Conservation (phyloP, 2,113 vertebrate species). For the Strix aluco region DNA sequence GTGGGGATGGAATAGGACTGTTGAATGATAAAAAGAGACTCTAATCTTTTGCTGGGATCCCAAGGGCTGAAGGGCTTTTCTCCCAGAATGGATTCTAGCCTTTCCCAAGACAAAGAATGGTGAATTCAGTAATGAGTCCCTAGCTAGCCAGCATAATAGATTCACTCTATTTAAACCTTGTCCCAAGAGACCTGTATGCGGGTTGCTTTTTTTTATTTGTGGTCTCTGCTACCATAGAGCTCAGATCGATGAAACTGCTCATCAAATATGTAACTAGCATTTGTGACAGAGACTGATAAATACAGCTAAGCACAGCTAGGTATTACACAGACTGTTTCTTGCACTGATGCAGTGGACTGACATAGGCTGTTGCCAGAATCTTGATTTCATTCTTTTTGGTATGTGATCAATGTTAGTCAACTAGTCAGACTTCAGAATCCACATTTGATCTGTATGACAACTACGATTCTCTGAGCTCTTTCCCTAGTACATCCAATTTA, state of each 20-base stretch:
- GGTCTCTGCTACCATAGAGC: background rate
- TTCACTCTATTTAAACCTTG: background rate
- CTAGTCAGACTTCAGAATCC: background rate
- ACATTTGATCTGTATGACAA: background rate
- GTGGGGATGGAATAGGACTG: background rate
- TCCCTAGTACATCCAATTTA: background rate
- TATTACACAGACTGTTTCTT: background rate
- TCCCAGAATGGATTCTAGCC: background rate
- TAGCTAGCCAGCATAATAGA: background rate
- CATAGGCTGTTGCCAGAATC: background rate
- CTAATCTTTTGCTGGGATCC: conserved; percentile 19
- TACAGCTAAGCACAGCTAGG: background rate
- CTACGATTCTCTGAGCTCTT: background rate
- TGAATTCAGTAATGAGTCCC: conserved; percentile 24
- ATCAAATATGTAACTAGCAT: background rate
- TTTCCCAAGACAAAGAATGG: conserved; percentile 21
- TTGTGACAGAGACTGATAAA: background rate
- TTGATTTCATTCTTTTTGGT: background rate
- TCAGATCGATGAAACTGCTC: background rate
- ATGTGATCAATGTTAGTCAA: background rate
- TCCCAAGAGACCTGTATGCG: background rate
- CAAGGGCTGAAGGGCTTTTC: background rate
- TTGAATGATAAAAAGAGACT: background rate
- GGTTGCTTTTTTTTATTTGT: background rate
- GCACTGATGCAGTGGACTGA: background rate